These are phyloP conservation scores for Perccottus glenii DNA, from an alignment of 2,113 vertebrate genomes.

Conservation along the genomic window DNA sequence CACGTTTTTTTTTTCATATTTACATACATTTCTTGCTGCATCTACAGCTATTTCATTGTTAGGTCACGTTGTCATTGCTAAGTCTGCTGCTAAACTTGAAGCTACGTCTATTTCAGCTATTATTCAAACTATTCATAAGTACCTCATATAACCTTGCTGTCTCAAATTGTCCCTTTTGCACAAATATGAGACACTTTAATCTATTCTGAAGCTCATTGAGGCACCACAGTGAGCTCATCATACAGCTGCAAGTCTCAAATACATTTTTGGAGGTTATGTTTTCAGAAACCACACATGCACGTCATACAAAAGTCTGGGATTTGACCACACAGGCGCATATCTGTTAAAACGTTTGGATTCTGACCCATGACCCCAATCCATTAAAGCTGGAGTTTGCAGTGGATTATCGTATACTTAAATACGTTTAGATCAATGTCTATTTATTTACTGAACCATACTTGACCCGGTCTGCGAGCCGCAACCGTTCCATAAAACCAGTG, in stretches of 20 bases:
- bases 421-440: constrained; percentile 48
- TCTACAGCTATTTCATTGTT: too few relatives aligned
- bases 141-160: constrained; percentile 3
- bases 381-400: constrained; percentile 25
- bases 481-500: constrained; percentile 59
- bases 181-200: constrained; percentile 9
- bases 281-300: constrained; percentile 1
- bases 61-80: not conserved
- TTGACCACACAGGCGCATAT: constrained; percentile 2
- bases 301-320: constrained; percentile 4
- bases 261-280: constrained; percentile 3
- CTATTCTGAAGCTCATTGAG: constrained; percentile 5
- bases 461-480: constrained; percentile 55
- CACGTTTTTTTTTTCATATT: too few relatives aligned
- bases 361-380: constrained; percentile 12
- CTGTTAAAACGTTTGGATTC: constrained; percentile 2
- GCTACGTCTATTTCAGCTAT: not conserved
- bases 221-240: constrained; percentile 7
- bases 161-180: not conserved
- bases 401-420: constrained; percentile 42
- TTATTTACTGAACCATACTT: constrained; percentile 69
- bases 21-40: too few relatives aligned
- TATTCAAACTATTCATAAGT: not conserved
- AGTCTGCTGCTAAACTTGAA: not conserved
- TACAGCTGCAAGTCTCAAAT: constrained; percentile 5